Base-by-base conservation (phyloP, 2,113 vertebrate genomes). In the Neofelis nebulosa region DNA sequence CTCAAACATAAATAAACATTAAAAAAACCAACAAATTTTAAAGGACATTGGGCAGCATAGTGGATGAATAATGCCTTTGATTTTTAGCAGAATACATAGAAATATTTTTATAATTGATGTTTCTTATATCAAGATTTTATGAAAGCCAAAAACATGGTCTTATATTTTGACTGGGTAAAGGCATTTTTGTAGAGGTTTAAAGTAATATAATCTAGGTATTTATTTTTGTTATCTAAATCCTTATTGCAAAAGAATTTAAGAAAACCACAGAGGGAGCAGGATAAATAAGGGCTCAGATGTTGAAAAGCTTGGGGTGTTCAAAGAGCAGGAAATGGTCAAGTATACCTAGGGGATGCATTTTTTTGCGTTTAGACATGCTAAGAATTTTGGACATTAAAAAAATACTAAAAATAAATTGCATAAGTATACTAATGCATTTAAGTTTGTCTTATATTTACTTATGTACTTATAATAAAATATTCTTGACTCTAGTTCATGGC, bases 371-470 rank as follows among this genome's bases (percentile, higher is more conserved):
- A 96, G 81, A 79, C 38, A 52, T 80, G 61, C 83, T 74, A 82
- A 93, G n/a, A 96, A 94, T 78, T 91, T 97, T 93, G 94, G 84
- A 68, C 88, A 74, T 96, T 96, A 82, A 57, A 57, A 78, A 97
- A 94, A 63, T 69, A 52, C 84, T 83, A 57, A 86, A 93, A 87
- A 87, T 50, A 83, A 93, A 27, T 52, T 84, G 50, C 0, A 0
- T 69, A 91, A 79, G 45, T 52, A 61, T 52, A 33, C 14, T 78
- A 7, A 41, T 66, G 27, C 48, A 89, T 83, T 96, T 91, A n/a
- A 63, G 2, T 82, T 96, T 76, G 25, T 91, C 76, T 94, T 95
- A 63, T 88, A 63, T 55, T 96, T 93, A 21, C 68, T 80, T 84
- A 84, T 15, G 73, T 81, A 84, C 66, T 95, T 76, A 55, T 4